Evolutionary conservation across 2,888 invertebrate genomes (phyloP).

Genomic region (Boloria selene): DNA sequence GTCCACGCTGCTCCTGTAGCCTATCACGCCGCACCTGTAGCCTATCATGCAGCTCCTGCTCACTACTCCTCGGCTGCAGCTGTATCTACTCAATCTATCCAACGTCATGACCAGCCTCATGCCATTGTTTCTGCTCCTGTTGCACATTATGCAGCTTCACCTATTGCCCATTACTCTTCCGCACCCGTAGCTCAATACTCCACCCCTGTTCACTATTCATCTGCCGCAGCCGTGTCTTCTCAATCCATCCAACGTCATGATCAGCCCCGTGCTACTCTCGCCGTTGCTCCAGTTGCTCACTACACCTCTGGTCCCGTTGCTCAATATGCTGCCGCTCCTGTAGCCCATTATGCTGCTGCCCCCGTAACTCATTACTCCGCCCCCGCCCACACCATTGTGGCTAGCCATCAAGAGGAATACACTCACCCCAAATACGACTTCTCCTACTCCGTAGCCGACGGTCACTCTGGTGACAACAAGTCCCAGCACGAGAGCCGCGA

Average conservation of each 20-base stretch:
- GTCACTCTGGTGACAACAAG: constrained; percentile 74
- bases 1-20: constrained; percentile 51
- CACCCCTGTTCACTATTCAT: constrained; percentile 44
- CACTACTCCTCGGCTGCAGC: constrained; percentile 46
- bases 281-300: constrained; percentile 48
- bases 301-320: constrained; percentile 49
- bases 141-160: constrained; percentile 44
- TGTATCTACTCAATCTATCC: constrained; percentile 63
- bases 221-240: constrained; percentile 50
- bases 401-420: constrained; percentile 54
- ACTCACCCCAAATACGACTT: constrained; percentile 49
- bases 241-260: constrained; percentile 76
- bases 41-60: constrained; percentile 45
- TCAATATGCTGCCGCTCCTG: constrained; percentile 43
- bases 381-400: constrained; percentile 62
- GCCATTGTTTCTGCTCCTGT: constrained; percentile 51
- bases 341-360: constrained; percentile 45
- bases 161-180: constrained; percentile 49
- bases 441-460: constrained; percentile 77
- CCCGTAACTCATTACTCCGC: constrained; percentile 53
- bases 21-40: constrained; percentile 46
- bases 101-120: constrained; percentile 60
- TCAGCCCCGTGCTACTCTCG: constrained; percentile 44
- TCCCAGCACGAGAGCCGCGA: constrained; percentile 73
- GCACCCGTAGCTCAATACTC: constrained; percentile 41